phyloP scores from a whole-genome alignment of 2,113 vertebrate species.

The Gila orcuttii region DNA sequence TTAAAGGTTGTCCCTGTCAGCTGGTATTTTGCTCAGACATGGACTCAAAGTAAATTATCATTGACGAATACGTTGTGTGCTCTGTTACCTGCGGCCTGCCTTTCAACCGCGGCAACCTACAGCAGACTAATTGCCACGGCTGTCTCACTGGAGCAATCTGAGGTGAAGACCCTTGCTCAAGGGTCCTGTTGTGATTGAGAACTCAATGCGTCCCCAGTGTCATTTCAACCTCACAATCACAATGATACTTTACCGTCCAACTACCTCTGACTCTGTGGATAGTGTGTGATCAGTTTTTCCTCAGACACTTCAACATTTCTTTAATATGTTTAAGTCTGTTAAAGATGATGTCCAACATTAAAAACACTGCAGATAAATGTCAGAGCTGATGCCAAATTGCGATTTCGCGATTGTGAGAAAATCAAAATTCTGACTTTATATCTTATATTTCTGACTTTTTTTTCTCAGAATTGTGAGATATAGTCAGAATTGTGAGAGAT shows the following conservation, averaged over 20 bases:
- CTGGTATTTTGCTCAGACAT: slow-evolving; percentile 3
- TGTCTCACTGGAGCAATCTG: not conserved
- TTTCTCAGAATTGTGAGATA: no score
- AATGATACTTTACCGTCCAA: not conserved
- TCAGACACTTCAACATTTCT: not conserved
- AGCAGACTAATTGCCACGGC: not conserved
- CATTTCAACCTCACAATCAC: not conserved
- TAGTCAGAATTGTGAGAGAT: not conserved
- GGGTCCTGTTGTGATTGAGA: not conserved
- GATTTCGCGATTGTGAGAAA: no score
- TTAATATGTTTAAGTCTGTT: not conserved
- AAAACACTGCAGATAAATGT: not conserved
- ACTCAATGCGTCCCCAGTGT: not conserved
- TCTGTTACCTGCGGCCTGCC: not conserved
- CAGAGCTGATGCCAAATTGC: not conserved
- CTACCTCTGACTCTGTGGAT: not conserved
- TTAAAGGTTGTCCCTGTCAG: slow-evolving; percentile 21
- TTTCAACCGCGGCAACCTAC: not conserved
- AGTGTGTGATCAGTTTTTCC: not conserved
- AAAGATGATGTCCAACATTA: not conserved
- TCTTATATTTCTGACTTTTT: no score
- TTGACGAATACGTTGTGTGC: slow-evolving; percentile 34
- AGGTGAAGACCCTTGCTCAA: slow-evolving; percentile 5
- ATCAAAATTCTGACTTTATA: no score
- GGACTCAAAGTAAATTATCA: slow-evolving; percentile 12